phyloP scores from a whole-genome alignment of 1,140 invertebrate genomes.

The Heliconius eleuchia region DNA sequence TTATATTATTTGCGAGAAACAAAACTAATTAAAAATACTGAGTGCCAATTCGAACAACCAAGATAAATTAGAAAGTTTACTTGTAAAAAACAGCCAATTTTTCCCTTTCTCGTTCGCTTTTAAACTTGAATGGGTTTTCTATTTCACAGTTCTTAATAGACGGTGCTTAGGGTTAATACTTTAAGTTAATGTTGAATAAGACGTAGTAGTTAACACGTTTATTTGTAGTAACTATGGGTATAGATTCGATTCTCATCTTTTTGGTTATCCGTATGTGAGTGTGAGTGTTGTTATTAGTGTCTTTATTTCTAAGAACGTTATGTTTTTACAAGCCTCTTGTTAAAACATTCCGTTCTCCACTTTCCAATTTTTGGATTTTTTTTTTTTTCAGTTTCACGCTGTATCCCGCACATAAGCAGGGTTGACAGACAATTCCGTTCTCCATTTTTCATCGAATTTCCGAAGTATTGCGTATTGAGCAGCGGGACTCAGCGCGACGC shows the following conservation, averaged over 20 bases:
- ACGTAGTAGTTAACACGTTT: background rate
- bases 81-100: conserved; percentile 26
- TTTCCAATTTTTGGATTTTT: too few species aligned
- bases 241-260: background rate
- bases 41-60: conserved; percentile 25
- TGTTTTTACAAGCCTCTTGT: too few species aligned
- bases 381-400: too few species aligned
- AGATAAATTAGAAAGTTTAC: conserved; percentile 39
- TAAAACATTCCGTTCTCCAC: too few species aligned
- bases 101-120: conserved; percentile 21
- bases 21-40: conserved; percentile 34
- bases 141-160: conserved; percentile 32
- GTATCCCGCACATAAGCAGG: too few species aligned
- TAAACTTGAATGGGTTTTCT: conserved; percentile 24
- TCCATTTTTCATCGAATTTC: too few species aligned
- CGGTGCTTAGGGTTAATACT: conserved; percentile 22
- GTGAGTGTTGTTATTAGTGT: too few species aligned
- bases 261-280: too few species aligned
- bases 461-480: too few species aligned
- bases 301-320: too few species aligned
- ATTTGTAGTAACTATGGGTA: background rate
- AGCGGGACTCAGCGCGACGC: too few species aligned
- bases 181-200: background rate
- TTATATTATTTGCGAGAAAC: conserved; percentile 17
- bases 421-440: too few species aligned